phyloP scores from a whole-genome alignment of 2,113 vertebrate species.

The Pardalotus punctatus region DNA sequence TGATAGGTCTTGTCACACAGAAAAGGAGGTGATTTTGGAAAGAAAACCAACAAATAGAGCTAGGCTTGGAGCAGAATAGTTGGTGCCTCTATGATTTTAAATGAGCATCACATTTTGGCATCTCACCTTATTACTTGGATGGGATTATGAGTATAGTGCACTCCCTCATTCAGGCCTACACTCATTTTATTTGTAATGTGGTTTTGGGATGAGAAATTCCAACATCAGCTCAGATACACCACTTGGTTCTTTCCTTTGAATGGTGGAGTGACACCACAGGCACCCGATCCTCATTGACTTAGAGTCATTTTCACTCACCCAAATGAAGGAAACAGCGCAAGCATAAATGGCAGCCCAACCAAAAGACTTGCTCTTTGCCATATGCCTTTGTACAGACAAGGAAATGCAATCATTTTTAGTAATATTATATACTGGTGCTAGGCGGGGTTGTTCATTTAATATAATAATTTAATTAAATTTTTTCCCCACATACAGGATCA shows the following conservation, averaged over 20 bases:
- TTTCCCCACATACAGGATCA: fast-evolving
- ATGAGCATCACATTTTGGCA: not conserved
- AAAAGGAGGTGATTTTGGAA: not conserved
- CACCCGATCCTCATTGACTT: not conserved
- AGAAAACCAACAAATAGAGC: not conserved
- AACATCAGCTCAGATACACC: not conserved
- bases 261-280: not conserved
- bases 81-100: not conserved
- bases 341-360: fast-evolving
- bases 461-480: not conserved
- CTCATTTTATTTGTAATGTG: not conserved
- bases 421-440: not conserved
- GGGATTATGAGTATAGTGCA: not conserved
- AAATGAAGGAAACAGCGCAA: not conserved
- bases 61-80: not conserved
- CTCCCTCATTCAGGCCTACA: fast-evolving
- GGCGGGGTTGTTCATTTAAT: not conserved
- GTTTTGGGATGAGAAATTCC: not conserved
- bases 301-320: not conserved
- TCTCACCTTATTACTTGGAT: fast-evolving
- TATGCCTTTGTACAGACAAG: not conserved
- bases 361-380: not conserved
- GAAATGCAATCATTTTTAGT: not conserved
- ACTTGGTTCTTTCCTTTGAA: not conserved
- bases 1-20: not conserved